Percentiles rank a stretch among this genome's conserved stretches.
These are phyloP conservation scores for Gephyroberyx darwinii DNA, from an alignment of 2,797 vertebrate species.

Conservation along the genomic window DNA sequence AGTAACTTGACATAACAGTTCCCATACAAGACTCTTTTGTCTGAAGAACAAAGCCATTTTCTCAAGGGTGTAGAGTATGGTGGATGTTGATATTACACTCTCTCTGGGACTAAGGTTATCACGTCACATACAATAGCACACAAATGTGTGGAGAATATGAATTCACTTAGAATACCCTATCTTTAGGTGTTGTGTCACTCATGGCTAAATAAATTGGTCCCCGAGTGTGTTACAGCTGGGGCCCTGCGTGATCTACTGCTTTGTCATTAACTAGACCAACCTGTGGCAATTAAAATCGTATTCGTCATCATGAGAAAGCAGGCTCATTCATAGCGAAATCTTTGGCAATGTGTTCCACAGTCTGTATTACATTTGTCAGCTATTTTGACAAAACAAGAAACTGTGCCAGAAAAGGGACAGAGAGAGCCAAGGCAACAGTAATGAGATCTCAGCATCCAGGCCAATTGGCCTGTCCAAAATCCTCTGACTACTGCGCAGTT, in stretches of 20 bases:
- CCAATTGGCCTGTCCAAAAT: constrained; percentile 36
- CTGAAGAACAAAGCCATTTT: constrained; percentile 43
- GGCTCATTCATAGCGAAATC: constrained; percentile 34
- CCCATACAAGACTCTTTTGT: constrained; percentile 38
- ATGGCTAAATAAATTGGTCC: constrained; percentile 1
- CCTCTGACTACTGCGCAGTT: constrained; percentile 6
- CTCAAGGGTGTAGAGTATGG: constrained; percentile 1
- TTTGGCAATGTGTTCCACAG: constrained; percentile 20
- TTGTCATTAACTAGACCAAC: constrained; percentile 36
- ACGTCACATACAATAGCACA: constrained; percentile 34
- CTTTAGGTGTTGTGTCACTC: not conserved
- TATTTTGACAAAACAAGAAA: constrained; percentile 54
- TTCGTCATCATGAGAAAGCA: constrained; percentile 28
- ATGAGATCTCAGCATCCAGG: constrained; percentile 41
- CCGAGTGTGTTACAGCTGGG: constrained; percentile 7
- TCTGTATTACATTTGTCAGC: constrained; percentile 38
- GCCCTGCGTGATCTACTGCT: constrained; percentile 14
- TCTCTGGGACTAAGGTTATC: constrained; percentile 35
- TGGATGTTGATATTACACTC: constrained; percentile 29
- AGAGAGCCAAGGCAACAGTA: constrained; percentile 28
- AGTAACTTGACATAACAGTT: constrained; percentile 57
- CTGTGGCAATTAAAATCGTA: constrained; percentile 49
- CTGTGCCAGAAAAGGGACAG: constrained; percentile 37
- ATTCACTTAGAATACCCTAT: constrained; percentile 16
- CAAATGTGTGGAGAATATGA: not conserved